A percentile compares a stretch with the other conserved stretches of the same genome.
Evolutionary conservation across 2,888 invertebrate species (phyloP).

Genomic region (Dryocosmus kuriphilus): DNA sequence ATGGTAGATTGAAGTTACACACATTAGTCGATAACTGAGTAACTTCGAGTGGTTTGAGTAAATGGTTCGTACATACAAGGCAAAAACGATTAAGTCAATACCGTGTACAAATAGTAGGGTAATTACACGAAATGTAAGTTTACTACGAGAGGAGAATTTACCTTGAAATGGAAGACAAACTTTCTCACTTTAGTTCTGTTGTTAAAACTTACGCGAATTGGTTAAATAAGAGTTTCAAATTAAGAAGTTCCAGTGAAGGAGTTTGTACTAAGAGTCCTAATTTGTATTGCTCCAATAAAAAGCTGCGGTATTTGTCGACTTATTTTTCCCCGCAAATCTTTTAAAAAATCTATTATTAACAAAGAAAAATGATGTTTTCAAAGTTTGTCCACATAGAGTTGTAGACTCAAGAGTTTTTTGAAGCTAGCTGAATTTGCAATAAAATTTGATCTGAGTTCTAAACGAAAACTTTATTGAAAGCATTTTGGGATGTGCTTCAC

Average conservation of each 20-base stretch:
- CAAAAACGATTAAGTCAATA: constrained; percentile 41
- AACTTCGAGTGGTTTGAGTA: constrained; percentile 40
- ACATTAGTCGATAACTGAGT: constrained; percentile 41
- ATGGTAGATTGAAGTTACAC: constrained; percentile 41
- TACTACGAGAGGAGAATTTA: constrained; percentile 29
- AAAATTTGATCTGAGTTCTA: too few species aligned
- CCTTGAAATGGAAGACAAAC: constrained; percentile 29
- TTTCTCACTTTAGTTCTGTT: constrained; percentile 38
- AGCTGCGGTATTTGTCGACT: not conserved
- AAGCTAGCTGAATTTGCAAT: too few species aligned
- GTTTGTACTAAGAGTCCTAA: not conserved
- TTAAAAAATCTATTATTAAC: not conserved
- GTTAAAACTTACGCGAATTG: constrained; percentile 23
- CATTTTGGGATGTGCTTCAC: not conserved
- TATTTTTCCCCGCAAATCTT: not conserved
- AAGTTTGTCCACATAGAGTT: too few species aligned
- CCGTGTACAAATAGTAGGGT: constrained; percentile 40
- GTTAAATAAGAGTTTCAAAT: constrained; percentile 4
- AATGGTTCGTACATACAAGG: constrained; percentile 40
- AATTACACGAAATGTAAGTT: constrained; percentile 40
- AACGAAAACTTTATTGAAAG: constrained; percentile 24
- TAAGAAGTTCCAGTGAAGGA: not conserved
- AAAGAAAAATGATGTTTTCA: too few species aligned
- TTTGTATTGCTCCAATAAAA: not conserved
- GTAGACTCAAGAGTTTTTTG: too few species aligned